Conservation (phyloP, 2,113 vertebrate species). For the cattle (Bos taurus) region ARS-UCD2.0 NC_037329.1:54681501-54682000, state of each 20-base stretch:
- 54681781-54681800: background rate
- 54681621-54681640: background rate
- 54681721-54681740: background rate
- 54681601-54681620: background rate
- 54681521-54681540: background rate
- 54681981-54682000: background rate
- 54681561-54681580: background rate
- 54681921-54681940: background rate
- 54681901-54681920: background rate
- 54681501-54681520: background rate
- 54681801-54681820: background rate
- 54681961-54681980: background rate
- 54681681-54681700: background rate
- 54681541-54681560: background rate
- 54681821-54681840: background rate
- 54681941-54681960: background rate
- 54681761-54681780: background rate
- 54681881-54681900: background rate
- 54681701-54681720: background rate
- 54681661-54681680: background rate
- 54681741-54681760: background rate
- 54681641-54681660: background rate
- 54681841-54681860: background rate
- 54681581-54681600: background rate
- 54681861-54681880: background rate